A percentile compares a stretch with the other conserved stretches of the same genome.
Evolutionary conservation across 2,113 vertebrate species (phyloP).

Genomic region (Hemicordylus capensis): DNA sequence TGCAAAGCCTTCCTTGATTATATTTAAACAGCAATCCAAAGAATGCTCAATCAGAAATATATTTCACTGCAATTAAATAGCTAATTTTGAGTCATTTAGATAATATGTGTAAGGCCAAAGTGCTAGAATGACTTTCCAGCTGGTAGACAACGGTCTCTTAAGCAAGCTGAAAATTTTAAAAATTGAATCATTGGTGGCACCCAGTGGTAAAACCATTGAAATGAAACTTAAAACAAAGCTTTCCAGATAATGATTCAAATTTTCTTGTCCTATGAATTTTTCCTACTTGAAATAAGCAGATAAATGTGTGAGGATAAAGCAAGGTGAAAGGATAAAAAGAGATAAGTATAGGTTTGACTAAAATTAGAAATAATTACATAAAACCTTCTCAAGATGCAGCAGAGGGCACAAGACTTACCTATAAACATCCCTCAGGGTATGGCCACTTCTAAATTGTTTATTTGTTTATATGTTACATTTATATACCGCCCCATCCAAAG

Average conservation of each 20-base stretch:
- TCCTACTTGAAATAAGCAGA: background rate
- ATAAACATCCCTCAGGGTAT: background rate
- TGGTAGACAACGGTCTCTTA: background rate
- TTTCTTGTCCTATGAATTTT: background rate
- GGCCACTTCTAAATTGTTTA: no score
- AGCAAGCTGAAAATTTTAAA: constrained; percentile 2
- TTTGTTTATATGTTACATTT: no score
- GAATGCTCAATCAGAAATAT: background rate
- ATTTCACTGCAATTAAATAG: background rate
- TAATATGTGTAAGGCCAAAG: background rate
- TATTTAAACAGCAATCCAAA: background rate
- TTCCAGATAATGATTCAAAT: background rate
- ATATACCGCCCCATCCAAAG: no score
- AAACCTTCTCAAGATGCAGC: background rate
- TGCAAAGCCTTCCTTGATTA: background rate
- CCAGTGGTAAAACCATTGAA: constrained; percentile 56
- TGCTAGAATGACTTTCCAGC: background rate
- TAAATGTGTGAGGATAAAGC: background rate
- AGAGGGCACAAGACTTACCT: background rate
- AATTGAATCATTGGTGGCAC: constrained; percentile 63
- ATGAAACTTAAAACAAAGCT: background rate
- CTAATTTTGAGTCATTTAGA: background rate
- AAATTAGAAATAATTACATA: background rate
- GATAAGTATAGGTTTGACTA: background rate
- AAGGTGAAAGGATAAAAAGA: background rate